These are phyloP conservation scores for Archocentrus centrarchus DNA, from an alignment of 2,113 vertebrate genomes.

Conservation along the genomic window DNA sequence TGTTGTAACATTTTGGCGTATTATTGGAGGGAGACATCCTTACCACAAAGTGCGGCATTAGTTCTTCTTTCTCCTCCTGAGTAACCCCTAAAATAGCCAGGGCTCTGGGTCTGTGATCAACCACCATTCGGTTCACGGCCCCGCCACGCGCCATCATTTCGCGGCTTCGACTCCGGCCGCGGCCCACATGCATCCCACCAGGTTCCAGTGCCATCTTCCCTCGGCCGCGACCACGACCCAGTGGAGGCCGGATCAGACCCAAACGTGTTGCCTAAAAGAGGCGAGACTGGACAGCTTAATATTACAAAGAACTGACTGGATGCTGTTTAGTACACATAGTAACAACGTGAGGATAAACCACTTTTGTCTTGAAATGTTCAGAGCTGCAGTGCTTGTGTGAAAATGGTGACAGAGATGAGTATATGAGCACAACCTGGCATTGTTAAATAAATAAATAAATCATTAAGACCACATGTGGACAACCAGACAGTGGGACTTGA, in stretches of 20 bases:
- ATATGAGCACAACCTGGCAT: not conserved
- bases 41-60: constrained; percentile 96
- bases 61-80: constrained; percentile 95
- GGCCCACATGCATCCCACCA: constrained; percentile 53
- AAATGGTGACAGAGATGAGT: too few species aligned
- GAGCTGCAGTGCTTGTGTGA: too few species aligned
- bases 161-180: constrained; percentile 88
- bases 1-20: not conserved
- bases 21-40: constrained; percentile 30
- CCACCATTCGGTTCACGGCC: constrained; percentile 91
- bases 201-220: constrained; percentile 81
- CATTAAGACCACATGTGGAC: too few species aligned
- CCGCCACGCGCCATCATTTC: constrained; percentile 84
- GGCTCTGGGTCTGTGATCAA: constrained; percentile 94
- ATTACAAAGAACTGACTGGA: not conserved
- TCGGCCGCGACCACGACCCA: constrained; percentile 87
- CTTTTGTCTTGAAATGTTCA: too few species aligned
- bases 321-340: fast-evolving
- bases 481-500: too few species aligned
- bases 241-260: constrained; percentile 86
- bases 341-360: too few species aligned
- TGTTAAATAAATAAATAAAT: too few species aligned
- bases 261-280: constrained; percentile 88
- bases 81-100: constrained; percentile 89
- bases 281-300: not conserved